Evolutionary conservation across 2,888 invertebrate genomes (phyloP).

Genomic region (Electrophaes corylata): DNA sequence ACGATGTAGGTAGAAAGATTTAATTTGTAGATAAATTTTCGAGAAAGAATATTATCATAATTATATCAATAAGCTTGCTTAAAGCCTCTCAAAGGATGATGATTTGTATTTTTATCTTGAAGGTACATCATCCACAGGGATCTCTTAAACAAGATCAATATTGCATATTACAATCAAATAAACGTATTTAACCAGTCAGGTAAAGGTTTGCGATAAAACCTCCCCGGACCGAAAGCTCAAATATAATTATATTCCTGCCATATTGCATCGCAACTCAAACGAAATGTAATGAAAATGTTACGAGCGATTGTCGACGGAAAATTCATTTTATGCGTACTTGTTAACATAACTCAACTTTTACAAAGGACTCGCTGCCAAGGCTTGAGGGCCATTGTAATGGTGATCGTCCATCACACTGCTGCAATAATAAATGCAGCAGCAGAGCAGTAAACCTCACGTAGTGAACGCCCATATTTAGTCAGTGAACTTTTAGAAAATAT

Average conservation of each 20-base stretch:
- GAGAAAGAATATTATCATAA: background rate
- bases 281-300: slow-evolving; percentile 10
- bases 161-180: background rate
- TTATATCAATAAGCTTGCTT: background rate
- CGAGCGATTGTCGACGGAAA: slow-evolving; percentile 1
- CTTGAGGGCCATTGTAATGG: background rate
- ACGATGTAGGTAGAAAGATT: slow-evolving; percentile 1
- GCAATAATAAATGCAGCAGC: too few relatives aligned
- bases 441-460: background rate
- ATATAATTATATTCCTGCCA: background rate
- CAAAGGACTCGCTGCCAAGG: background rate
- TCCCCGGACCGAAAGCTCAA: background rate
- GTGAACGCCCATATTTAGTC: background rate
- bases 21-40: background rate
- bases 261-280: slow-evolving; percentile 1
- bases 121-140: background rate
- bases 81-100: background rate
- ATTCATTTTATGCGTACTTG: background rate
- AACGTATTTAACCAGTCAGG: background rate
- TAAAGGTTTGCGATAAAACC: slow-evolving; percentile 1
- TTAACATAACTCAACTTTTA: background rate
- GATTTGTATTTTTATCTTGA: background rate
- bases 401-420: background rate
- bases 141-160: background rate
- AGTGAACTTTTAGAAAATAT: background rate